Conservation (phyloP, 2,888 invertebrate species). For the Trachelus stipa region DNA sequence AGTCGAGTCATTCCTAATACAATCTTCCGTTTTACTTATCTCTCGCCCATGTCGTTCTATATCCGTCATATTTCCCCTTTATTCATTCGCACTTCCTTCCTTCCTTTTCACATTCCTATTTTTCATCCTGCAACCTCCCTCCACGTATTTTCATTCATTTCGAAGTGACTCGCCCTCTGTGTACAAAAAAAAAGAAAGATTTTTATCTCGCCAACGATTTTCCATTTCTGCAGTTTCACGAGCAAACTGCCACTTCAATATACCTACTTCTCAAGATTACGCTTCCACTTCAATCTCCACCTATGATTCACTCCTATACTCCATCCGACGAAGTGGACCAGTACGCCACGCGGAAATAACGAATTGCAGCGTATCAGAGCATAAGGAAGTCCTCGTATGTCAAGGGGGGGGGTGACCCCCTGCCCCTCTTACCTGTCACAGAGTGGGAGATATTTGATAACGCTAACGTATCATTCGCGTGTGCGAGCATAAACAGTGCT, state of each 20-base stretch:
- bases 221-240: not conserved
- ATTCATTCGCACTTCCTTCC: slow-evolving; percentile 9
- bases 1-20: not conserved
- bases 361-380: slow-evolving; percentile 21
- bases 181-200: not conserved
- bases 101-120: slow-evolving; percentile 18
- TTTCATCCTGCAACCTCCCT: slow-evolving; percentile 15
- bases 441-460: not conserved
- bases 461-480: not conserved
- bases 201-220: not conserved
- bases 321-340: not conserved
- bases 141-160: not conserved
- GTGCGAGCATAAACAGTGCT: not conserved
- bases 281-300: not conserved
- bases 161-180: not conserved
- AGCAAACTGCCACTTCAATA: not conserved
- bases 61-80: slow-evolving; percentile 11
- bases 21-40: not conserved
- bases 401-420: not conserved
- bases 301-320: not conserved
- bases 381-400: slow-evolving; percentile 13
- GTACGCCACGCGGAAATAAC: slow-evolving; percentile 19
- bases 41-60: not conserved
- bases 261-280: not conserved
- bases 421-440: not conserved